Evolutionary conservation across 2,888 invertebrate genomes (phyloP), one percentile per base, ranked within the genome.

Genomic region (Automeris io): DNA sequence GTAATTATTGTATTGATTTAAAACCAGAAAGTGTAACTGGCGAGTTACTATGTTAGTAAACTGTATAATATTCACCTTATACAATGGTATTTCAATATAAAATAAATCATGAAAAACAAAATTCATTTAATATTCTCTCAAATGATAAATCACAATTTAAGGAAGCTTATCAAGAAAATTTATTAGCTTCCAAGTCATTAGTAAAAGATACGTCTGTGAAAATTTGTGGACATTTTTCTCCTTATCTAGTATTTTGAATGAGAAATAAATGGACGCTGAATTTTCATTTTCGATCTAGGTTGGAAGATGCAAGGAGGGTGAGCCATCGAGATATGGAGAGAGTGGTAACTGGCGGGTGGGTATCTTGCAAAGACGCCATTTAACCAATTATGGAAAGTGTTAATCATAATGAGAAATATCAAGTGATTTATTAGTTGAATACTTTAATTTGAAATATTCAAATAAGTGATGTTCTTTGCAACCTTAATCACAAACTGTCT

Each of bases 211-310:
- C 45, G 62, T 67, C 51, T 57, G 56, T 75, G 76, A 64, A 79
- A 76, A 75, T 75, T 71, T 72, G 71, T 70, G 66, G 63, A 69
- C 68, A 70, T 71, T 74, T 75, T 68, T 61, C 57, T 68, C 61
- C 57, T 77, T 76, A 72, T 75, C 69, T 71, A 61, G 51, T 57
- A 47, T 63, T 59, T 65, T 63, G 59, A 71, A 57, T 67, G 60
- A 77, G 72, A 78, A 74, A 64, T 66, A 63, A 74, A 79, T 78
- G 71, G 65, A 73, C 68, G 73, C 70, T 83, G 79, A 79, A 79
- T 80, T 83, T 85, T 85, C 80, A 80, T 83, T 86, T 86, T 82
- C 80, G 66, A 83, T 85, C 72, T 86, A 85, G 85, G 86, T 83
- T 62, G 82, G 73, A 74, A 80, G 80, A 76, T 54, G 59, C 74